These are phyloP conservation scores for Lamellibrachia columna DNA, from an alignment of 2,888 invertebrate genomes.

Conservation along the genomic window DNA sequence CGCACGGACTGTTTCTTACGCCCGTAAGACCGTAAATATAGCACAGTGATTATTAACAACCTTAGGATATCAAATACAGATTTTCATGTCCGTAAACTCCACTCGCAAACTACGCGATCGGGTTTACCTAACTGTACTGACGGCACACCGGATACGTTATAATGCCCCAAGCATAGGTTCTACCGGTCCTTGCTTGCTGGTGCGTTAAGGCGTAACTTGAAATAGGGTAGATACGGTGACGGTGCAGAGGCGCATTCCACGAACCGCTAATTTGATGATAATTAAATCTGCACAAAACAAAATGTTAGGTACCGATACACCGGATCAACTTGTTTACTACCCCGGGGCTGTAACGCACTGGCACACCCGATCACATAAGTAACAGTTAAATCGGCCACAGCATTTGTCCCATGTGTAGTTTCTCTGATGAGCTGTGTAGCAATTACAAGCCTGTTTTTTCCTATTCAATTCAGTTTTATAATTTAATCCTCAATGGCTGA, in stretches of 20 bases:
- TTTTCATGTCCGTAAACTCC: background rate
- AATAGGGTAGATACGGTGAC: background rate
- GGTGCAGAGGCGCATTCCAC: background rate
- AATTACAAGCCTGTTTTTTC: background rate
- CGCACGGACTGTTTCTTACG: too few species aligned
- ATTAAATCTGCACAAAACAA: too few species aligned
- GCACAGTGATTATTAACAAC: background rate
- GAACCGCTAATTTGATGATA: background rate
- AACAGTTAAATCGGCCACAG: background rate
- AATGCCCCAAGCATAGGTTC: background rate
- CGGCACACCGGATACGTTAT: background rate
- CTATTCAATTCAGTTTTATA: background rate
- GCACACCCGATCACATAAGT: background rate
- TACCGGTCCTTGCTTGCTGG: background rate
- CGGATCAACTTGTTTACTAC: background rate
- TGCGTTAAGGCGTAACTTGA: too few species aligned
- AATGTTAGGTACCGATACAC: background rate
- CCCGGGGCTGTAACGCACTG: background rate
- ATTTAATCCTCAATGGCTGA: background rate
- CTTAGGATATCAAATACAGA: background rate
- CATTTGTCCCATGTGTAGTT: background rate
- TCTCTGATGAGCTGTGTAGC: background rate
- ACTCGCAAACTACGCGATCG: background rate
- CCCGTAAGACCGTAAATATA: too few species aligned
- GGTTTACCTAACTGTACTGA: background rate